phyloP scores from a whole-genome alignment of 2,113 vertebrate genomes.

The Climacteris rufus region DNA sequence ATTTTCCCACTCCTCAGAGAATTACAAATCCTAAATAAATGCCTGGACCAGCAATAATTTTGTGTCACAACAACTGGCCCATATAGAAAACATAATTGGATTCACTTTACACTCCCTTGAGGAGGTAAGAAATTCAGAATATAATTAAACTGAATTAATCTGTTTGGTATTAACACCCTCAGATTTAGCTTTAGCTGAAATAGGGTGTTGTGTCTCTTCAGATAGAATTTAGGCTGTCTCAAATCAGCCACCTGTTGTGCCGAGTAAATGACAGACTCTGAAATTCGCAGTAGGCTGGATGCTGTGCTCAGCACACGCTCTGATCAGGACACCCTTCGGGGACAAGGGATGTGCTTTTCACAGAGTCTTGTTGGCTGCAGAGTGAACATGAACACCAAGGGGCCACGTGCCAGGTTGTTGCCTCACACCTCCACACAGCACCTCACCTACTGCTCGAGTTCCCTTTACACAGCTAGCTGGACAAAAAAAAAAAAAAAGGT shows the following conservation, averaged over 20 bases:
- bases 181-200: background rate
- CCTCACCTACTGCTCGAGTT: background rate
- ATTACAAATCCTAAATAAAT: background rate
- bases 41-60: background rate
- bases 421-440: background rate
- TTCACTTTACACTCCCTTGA: background rate
- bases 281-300: background rate
- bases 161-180: background rate
- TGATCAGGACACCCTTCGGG: background rate
- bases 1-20: background rate
- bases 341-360: background rate
- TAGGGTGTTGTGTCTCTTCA: background rate
- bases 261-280: background rate
- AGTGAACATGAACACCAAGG: accelerated
- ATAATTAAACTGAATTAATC: constrained; percentile 37
- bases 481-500: background rate
- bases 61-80: background rate
- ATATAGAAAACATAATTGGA: background rate
- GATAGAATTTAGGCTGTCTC: background rate
- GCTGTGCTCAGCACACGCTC: background rate
- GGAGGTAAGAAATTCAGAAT: constrained; percentile 5
- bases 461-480: accelerated
- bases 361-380: background rate
- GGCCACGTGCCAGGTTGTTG: background rate
- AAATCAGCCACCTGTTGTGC: constrained; percentile 8